Evolutionary conservation across 2,113 vertebrate species (phyloP).

Genomic region (Hystrix cristata): DNA sequence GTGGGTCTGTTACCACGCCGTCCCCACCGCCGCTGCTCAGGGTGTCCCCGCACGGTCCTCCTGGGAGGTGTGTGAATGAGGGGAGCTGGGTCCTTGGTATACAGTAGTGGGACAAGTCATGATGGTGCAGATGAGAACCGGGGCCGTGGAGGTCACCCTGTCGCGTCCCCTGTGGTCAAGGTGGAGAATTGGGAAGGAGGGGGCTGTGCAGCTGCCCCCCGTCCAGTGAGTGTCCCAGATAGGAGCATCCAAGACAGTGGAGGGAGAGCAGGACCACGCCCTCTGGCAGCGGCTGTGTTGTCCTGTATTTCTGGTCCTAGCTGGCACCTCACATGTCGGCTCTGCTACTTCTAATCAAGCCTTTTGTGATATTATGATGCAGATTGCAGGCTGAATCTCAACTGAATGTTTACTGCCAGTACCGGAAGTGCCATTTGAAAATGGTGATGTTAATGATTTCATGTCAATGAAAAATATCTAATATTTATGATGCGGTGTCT

Average conservation of each 20-base stretch:
- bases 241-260: background rate
- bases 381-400: background rate
- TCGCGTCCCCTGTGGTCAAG: fast-evolving
- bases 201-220: background rate
- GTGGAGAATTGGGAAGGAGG: background rate
- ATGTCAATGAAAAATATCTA: background rate
- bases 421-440: background rate
- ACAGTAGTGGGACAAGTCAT: fast-evolving
- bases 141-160: background rate
- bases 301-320: background rate
- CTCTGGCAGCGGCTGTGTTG: background rate
- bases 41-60: background rate
- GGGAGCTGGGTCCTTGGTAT: background rate
- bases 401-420: background rate
- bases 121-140: background rate
- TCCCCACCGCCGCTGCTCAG: fast-evolving
- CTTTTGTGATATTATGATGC: fast-evolving
- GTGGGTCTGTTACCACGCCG: fast-evolving
- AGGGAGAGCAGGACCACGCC: background rate
- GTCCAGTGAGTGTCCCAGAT: fast-evolving
- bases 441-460: background rate
- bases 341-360: no score
- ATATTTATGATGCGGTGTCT: background rate
- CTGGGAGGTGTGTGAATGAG: background rate
- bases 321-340: background rate